Base-by-base conservation (phyloP, 2,113 vertebrate genomes). In the Psettodes erumei region DNA sequence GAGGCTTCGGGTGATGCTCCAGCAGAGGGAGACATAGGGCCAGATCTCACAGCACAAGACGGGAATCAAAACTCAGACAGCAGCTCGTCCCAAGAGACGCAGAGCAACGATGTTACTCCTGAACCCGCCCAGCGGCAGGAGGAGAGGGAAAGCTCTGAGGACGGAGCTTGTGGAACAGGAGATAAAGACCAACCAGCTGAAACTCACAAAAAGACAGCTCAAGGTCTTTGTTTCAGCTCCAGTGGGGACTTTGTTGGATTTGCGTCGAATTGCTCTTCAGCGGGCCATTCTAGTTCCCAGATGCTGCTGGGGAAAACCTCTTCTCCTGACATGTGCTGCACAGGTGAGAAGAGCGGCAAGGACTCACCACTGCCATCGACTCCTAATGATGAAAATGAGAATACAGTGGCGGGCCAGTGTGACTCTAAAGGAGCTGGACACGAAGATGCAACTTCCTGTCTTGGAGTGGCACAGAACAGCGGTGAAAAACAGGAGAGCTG, bases 231-330 rank as follows among this genome's bases (percentile, higher is more conserved):
- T n/a, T 91, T 82, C 42, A 84, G 83, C 37, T 83, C 85, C 45
- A 86, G 56, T n/a, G 91, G 85, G 54, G 90, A 93, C 66, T 90
- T 86, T 71, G 81, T 82, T 13, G 86, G 83, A 32, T 83, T 89
- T 58, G 79, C 4, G 1, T 37, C 65, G 2, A 58, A 66, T 64
- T 73, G 71, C 55, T 53, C 53, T 48, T 60, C 65, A n/a, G 74
- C 19, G 32, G 27, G 8, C 13, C 16, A 25, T 45, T 35, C 60
- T 15, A 38, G 21, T n/a, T 67, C 72, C 3, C 42, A 37, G 12
- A 54, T 30, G 13, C 42, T 2, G 4, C 58, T 18, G 32, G 55
- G 70, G 59, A 53, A 74, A 73, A 55, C 60, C 12, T 51, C 30
- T 43, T 47, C 54, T 70, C 38, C 18, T n/a, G 12, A 59, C 51